phyloP scores from a whole-genome alignment of 1,140 invertebrate species.

The Augochlora pura region DNA sequence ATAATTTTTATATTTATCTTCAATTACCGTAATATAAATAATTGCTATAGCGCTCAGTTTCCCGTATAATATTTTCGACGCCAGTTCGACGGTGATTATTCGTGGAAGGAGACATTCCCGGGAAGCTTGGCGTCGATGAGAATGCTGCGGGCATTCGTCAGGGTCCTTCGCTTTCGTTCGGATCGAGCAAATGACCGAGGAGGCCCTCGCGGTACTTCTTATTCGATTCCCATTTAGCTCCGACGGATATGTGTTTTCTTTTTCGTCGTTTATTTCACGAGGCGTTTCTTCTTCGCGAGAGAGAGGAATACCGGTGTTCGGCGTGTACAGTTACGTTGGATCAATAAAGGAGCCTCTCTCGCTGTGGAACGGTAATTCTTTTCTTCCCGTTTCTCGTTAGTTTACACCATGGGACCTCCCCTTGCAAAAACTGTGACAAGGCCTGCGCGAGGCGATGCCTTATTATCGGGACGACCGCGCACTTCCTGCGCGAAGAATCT shows the following conservation, averaged over 20 bases:
- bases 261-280: background rate
- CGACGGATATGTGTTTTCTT: background rate
- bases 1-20: too few species aligned
- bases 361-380: slow-evolving; percentile 13
- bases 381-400: slow-evolving; percentile 25
- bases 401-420: background rate
- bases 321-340: slow-evolving; percentile 21
- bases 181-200: too few species aligned
- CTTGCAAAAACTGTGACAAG: slow-evolving; percentile 27
- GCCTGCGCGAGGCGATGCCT: background rate
- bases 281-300: background rate
- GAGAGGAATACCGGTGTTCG: background rate
- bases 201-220: too few species aligned
- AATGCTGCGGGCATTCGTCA: too few species aligned
- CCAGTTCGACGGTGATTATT: too few species aligned
- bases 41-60: too few species aligned
- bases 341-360: background rate
- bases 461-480: slow-evolving; percentile 5
- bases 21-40: too few species aligned
- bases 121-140: too few species aligned
- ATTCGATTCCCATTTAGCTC: background rate
- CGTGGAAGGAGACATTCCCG: too few species aligned
- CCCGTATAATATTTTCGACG: too few species aligned
- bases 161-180: too few species aligned
- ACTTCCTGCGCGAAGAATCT: too few species aligned